Evolutionary conservation across 2,888 invertebrate genomes (phyloP), one percentile per base, ranked within the genome.

Genomic region (Marronus borbonicus): DNA sequence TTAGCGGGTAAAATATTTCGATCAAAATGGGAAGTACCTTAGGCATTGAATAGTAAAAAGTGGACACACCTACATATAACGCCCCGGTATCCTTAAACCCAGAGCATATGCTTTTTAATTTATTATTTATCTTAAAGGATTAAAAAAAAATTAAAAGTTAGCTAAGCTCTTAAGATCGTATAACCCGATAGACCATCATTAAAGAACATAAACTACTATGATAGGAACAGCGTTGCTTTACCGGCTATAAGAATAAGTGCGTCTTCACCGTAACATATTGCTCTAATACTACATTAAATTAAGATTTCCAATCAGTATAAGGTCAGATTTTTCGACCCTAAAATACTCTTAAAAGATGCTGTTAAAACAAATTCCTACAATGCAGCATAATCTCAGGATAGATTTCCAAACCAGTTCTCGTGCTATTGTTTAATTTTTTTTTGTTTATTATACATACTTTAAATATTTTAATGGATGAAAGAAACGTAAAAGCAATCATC

Each of bases 121-220:
- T 86, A 84, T 83, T 86, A 86, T 85, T 84, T 84, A 85, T 86
- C 84, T 86, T 85, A 84, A 39, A 10, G 60, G 44, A 17, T 5
- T 17, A 17, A 70, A 84, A 83, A 85, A 85, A 85, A 84, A 85
- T 83, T 82, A 81, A 82, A 81, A 85, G 84, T 86, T 83, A 84
- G 86, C 85, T 85, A 84, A 85, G 85, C 84, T 85, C 84, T 84
- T 84, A 83, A 88, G 88, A 88, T 87, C 84, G 84, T 86, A 83
- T 81, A 83, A 83, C 72, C 84, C 82, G 88, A 88, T 88, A 88
- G 86, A 85, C 84, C 85, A 87, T 87, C 88, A 88, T 87, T 87
- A 88, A 87, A 87, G 88, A 87, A 87, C 87, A 86, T 88, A 87
- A 87, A 44, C 10, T 87, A 87, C 87, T 86, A 85, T 85, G 78